phyloP scores from a whole-genome alignment of 1,140 invertebrate genomes.

The Amphibalanus amphitrite region DNA sequence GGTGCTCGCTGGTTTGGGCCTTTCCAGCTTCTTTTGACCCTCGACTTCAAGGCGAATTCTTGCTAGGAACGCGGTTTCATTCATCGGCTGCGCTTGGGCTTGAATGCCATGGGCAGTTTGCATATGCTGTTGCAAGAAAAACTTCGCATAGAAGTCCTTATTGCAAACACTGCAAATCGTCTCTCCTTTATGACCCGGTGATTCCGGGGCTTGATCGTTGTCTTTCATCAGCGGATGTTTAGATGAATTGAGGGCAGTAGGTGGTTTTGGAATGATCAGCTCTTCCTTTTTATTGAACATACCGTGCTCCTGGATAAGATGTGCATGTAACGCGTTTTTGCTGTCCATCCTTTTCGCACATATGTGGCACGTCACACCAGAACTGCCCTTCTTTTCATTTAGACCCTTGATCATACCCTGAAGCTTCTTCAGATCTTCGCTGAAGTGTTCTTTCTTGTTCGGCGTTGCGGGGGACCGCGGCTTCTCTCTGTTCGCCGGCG shows the following conservation, averaged over 20 bases:
- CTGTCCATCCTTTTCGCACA: constrained; percentile 39
- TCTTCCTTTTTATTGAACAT: constrained; percentile 12
- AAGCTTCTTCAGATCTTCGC: constrained; percentile 63
- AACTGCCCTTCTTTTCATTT: constrained; percentile 46
- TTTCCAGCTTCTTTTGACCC: constrained; percentile 11
- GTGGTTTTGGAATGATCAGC: constrained; percentile 3
- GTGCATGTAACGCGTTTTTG: constrained; percentile 36
- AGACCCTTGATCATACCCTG: constrained; percentile 82
- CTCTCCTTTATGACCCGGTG: constrained; percentile 13
- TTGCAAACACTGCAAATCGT: constrained; percentile 30
- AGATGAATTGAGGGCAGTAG: background rate
- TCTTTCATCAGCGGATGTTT: background rate
- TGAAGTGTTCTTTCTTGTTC: constrained; percentile 19
- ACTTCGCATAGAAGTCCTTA: constrained; percentile 39
- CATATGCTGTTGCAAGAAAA: constrained; percentile 40
- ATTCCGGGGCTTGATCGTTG: background rate
- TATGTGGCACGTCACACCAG: constrained; percentile 28
- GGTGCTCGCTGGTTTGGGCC: constrained; percentile 31
- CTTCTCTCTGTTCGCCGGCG: background rate
- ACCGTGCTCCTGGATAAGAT: constrained; percentile 41
- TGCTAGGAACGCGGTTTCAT: constrained; percentile 15
- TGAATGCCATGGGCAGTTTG: constrained; percentile 32
- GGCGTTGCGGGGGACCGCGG: background rate
- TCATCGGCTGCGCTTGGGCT: constrained; percentile 12
- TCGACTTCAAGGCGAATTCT: constrained; percentile 17